A percentile compares a stretch with the other conserved stretches of the same genome.
phyloP scores from a whole-genome alignment of 2,888 invertebrate species.

The Callyntrura guangdongensis region DNA sequence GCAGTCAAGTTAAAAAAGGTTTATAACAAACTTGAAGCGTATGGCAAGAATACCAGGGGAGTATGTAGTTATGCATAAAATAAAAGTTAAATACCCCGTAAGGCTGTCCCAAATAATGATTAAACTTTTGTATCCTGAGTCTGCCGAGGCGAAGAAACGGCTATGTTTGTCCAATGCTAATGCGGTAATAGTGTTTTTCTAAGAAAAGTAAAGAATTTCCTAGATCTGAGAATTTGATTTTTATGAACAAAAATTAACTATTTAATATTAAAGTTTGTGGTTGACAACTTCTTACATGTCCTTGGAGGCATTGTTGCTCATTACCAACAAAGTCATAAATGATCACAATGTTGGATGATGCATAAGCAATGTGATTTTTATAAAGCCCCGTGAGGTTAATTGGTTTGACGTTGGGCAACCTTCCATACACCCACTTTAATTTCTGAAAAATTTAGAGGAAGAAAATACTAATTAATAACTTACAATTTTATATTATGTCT shows the following conservation, averaged over 20 bases:
- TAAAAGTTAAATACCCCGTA: constrained; percentile 63
- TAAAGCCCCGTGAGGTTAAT: constrained; percentile 82
- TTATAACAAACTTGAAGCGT: constrained; percentile 16
- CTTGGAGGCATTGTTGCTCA: constrained; percentile 82
- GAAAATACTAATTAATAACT: no score
- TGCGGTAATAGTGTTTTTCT: constrained; percentile 81
- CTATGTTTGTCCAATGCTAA: constrained; percentile 72
- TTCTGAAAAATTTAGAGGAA: constrained; percentile 64
- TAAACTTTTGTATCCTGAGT: constrained; percentile 79
- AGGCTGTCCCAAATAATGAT: constrained; percentile 83
- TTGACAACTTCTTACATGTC: no score
- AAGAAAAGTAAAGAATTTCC: not conserved
- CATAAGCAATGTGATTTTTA: constrained; percentile 82
- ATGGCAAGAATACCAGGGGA: no score
- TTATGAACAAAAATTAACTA: no score
- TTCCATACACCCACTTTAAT: constrained; percentile 82
- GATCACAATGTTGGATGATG: constrained; percentile 81
- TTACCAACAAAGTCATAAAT: constrained; percentile 82
- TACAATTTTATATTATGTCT: no score
- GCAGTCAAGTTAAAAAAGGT: not conserved
- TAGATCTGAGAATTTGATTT: not conserved
- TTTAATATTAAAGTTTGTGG: no score
- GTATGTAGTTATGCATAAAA: not conserved
- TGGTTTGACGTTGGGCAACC: constrained; percentile 75
- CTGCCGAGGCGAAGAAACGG: constrained; percentile 81